These are phyloP conservation scores for Ganaspis sp. DNA, from an alignment of 1,140 invertebrate species.

Conservation along the genomic window DNA sequence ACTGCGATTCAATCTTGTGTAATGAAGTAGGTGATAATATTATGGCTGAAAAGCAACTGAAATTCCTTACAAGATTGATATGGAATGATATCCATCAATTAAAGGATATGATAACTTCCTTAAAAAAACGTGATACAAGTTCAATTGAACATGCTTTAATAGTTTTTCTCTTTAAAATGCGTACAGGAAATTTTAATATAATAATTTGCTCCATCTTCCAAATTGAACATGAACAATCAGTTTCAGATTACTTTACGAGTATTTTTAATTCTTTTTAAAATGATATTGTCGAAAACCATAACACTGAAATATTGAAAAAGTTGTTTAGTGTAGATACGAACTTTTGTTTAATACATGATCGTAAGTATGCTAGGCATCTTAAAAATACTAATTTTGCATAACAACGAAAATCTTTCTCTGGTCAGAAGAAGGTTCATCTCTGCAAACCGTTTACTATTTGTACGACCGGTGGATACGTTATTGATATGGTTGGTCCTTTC, in stretches of 20 bases:
- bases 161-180: no score
- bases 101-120: no score
- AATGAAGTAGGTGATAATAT: constrained; percentile 11
- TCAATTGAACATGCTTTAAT: no score
- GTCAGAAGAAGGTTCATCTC: neutral
- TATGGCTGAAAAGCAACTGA: constrained; percentile 28
- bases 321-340: neutral
- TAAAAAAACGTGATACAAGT: no score
- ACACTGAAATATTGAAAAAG: neutral
- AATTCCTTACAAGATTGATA: no score
- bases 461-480: constrained; percentile 39
- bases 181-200: no score
- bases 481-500: constrained; percentile 44
- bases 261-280: constrained; percentile 42
- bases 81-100: no score
- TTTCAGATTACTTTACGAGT: no score
- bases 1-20: neutral
- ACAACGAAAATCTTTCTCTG: constrained; percentile 44
- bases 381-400: constrained; percentile 36
- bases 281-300: constrained; percentile 32
- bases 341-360: constrained; percentile 28
- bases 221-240: no score
- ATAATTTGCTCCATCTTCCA: no score
- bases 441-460: no score
- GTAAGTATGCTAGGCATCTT: constrained; percentile 46